Evolutionary conservation across 2,888 invertebrate genomes (phyloP), one percentile per base, ranked within the genome.

Genomic region (Nemapogon koenigi): DNA sequence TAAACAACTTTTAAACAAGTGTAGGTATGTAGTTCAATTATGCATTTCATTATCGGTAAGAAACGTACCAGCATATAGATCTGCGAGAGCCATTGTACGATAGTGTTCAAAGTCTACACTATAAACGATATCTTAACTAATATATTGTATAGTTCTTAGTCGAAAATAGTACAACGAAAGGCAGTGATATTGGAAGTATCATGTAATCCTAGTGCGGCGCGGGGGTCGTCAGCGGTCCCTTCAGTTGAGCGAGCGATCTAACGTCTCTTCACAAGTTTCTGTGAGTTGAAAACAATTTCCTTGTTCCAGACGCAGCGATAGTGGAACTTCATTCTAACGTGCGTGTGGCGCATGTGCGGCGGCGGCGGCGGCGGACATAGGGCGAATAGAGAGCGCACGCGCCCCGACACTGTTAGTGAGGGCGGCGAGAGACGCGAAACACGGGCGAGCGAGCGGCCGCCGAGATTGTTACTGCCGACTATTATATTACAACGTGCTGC

Each of bases 221-320:
- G 49, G 53, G 62, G 59, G 70, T 75, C 71, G 75, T 73, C 67
- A 71, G 55, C 46, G 47, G 55, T 51, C 56, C 53, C 57, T 59
- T 63, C 57, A 56, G 50, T 42, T 47, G 45, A 52, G 46, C 42
- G 49, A 47, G 50, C 44, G 43, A 46, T 69, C 89, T 91, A 90
- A 84, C 92, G 92, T 91, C 93, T 90, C 80, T 93, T 93, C 58
- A 93, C 92, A 63, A 93, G 83, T 82, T 93, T 93, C 72, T 93
- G 91, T 70, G 92, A 92, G 81, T 92, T 92, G 82, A 93, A 87
- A 78, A 93, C 89, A 75, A 93, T 92, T 82, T 92, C 91, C 81
- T 89, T 88, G 81, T 91, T 92, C 92, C 92, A 93, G 82, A 90
- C 90, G 86, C 90, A 91, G 75, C 86, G 88, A 84, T 91, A 91